Evolutionary conservation across 2,888 invertebrate genomes (phyloP).

Genomic region (Choristoneura rosaceana): DNA sequence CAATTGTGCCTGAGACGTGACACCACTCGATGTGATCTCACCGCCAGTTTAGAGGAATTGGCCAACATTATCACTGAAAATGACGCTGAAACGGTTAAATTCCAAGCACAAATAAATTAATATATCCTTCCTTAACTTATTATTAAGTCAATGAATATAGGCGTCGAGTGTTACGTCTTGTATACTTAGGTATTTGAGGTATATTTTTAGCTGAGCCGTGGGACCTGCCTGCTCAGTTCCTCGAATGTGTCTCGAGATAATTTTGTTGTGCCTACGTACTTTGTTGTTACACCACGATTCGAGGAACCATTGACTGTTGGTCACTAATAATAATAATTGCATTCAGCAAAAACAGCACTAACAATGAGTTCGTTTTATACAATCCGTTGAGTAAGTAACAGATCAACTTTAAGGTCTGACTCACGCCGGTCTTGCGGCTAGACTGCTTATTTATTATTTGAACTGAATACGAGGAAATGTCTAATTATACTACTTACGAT

Average conservation of each 20-base stretch:
- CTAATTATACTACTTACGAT: background rate
- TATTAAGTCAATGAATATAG: background rate
- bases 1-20: conserved; percentile 69
- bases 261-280: conserved; percentile 47
- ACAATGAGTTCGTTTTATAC: conserved; percentile 74
- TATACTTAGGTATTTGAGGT: background rate
- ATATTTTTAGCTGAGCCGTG: conserved; percentile 6
- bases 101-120: conserved; percentile 10
- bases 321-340: conserved; percentile 64
- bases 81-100: conserved; percentile 8
- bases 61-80: conserved; percentile 47
- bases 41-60: conserved; percentile 52
- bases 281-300: conserved; percentile 53
- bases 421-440: conserved; percentile 54
- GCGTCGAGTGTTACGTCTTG: background rate
- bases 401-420: conserved; percentile 63
- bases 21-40: conserved; percentile 66
- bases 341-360: conserved; percentile 70
- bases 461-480: conserved; percentile 20
- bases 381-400: conserved; percentile 72
- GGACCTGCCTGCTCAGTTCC: conserved; percentile 39
- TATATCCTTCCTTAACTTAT: conserved; percentile 16
- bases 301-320: conserved; percentile 54
- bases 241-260: conserved; percentile 48
- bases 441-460: conserved; percentile 16